phyloP scores from a whole-genome alignment of 2,888 invertebrate species.

The Ceraclea dissimilis region DNA sequence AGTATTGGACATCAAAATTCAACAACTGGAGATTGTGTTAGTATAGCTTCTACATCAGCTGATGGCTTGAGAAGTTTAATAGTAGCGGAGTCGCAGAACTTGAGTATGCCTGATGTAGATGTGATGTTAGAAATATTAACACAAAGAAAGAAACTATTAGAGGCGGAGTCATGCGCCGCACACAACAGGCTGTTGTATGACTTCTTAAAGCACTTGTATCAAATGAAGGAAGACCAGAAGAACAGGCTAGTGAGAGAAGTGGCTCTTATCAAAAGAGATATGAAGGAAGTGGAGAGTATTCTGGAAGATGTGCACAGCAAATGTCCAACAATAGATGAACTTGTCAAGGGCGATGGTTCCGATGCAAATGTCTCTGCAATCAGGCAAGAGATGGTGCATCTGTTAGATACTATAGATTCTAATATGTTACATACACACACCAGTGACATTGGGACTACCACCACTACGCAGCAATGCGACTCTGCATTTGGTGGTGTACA shows the following conservation, averaged over 20 bases:
- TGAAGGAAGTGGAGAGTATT: constrained; percentile 62
- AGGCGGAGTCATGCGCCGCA: constrained; percentile 71
- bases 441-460: too few relatives aligned
- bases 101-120: constrained; percentile 73
- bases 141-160: constrained; percentile 69
- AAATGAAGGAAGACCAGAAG: constrained; percentile 62
- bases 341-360: constrained; percentile 40
- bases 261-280: constrained; percentile 64
- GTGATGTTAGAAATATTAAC: constrained; percentile 72
- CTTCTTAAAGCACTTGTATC: constrained; percentile 69
- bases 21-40: constrained; percentile 32
- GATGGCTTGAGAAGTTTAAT: constrained; percentile 57
- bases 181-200: constrained; percentile 78
- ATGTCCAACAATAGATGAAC: constrained; percentile 51
- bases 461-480: constrained; percentile 21
- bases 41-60: constrained; percentile 36
- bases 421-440: constrained; percentile 37
- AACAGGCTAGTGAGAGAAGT: constrained; percentile 64
- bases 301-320: constrained; percentile 51
- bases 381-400: constrained; percentile 48
- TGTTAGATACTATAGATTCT: constrained; percentile 49
- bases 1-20: constrained; percentile 25
- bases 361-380: constrained; percentile 48
- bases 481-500: constrained; percentile 25
- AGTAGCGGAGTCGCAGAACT: constrained; percentile 59